Evolutionary conservation across 2,113 vertebrate genomes (phyloP).

Genomic region (Melanocharis versteri): DNA sequence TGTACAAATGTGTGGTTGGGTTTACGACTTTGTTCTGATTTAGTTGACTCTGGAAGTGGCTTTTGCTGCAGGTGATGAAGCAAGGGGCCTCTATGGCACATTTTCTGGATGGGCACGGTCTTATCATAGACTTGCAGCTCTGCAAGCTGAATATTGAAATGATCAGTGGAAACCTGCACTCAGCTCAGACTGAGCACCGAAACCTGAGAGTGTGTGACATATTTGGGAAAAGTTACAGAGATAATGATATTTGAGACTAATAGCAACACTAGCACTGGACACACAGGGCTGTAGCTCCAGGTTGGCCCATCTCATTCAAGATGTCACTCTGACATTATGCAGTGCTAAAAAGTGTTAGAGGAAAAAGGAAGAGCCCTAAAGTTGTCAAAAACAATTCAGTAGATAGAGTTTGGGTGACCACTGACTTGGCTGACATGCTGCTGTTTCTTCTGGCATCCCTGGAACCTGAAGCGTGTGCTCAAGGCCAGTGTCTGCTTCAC

Average conservation of each 20-base stretch:
- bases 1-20: neutral
- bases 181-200: neutral
- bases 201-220: neutral
- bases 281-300: neutral
- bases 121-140: neutral
- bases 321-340: neutral
- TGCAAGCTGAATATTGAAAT: neutral
- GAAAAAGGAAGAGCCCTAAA: neutral
- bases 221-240: neutral
- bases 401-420: neutral
- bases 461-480: neutral
- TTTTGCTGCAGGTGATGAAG: neutral
- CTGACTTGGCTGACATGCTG: neutral
- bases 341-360: neutral
- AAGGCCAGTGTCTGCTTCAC: neutral
- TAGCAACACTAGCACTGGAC: neutral
- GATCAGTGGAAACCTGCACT: neutral
- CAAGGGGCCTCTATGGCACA: neutral
- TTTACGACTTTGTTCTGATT: neutral
- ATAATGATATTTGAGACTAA: neutral
- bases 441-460: neutral
- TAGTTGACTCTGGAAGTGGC: neutral
- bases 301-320: neutral
- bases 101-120: rapidly evolving
- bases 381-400: neutral